These are phyloP conservation scores for Artemia sp. DNA, from an alignment of 2,888 invertebrate genomes.

Conservation along the genomic window DNA sequence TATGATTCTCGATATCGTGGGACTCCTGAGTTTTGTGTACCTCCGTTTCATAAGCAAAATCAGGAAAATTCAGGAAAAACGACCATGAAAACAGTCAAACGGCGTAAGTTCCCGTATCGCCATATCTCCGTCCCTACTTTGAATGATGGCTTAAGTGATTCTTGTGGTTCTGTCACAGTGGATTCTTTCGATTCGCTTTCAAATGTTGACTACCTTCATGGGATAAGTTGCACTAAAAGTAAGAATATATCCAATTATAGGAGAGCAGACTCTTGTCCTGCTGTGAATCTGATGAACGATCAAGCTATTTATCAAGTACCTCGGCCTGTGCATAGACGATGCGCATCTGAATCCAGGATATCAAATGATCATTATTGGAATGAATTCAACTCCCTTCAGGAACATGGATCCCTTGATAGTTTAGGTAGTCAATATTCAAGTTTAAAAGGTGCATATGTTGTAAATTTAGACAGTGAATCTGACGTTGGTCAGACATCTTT, in stretches of 20 bases:
- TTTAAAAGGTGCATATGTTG: no score
- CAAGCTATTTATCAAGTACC: background rate
- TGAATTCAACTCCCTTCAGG: no score
- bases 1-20: background rate
- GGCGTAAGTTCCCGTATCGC: slow-evolving; percentile 12
- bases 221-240: background rate
- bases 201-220: slow-evolving; percentile 12
- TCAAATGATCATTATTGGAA: no score
- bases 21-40: background rate
- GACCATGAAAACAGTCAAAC: slow-evolving; percentile 2
- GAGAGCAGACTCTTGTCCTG: slow-evolving; percentile 10
- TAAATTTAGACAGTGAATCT: no score
- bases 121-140: background rate
- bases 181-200: background rate
- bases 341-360: background rate
- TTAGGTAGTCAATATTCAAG: no score
- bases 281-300: background rate
- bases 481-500: no score
- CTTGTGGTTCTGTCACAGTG: slow-evolving; percentile 8
- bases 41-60: slow-evolving; percentile 4
- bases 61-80: background rate
- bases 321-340: background rate
- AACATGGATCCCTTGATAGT: no score
- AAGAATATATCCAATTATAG: background rate
- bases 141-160: slow-evolving; percentile 13